Percentiles rank a stretch among this genome's conserved stretches.
Evolutionary conservation across 2,888 invertebrate species (phyloP).

Genomic region (Aporophyla lueneburgensis): DNA sequence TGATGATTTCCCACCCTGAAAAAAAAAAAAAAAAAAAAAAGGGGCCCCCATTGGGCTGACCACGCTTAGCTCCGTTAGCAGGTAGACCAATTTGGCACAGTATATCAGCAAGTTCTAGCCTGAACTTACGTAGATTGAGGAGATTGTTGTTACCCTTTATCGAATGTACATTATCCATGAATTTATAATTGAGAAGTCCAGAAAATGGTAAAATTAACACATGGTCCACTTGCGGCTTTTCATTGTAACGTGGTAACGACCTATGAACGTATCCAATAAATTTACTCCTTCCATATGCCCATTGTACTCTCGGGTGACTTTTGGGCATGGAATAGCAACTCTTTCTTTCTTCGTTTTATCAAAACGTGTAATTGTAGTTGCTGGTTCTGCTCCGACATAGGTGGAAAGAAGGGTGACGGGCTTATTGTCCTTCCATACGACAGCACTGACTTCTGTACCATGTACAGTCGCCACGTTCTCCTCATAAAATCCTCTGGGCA

Average conservation of each 20-base stretch:
- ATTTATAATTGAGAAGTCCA: slow-evolving; percentile 71
- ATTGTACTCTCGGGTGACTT: slow-evolving; percentile 68
- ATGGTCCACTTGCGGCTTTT: slow-evolving; percentile 71
- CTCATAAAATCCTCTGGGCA: slow-evolving; percentile 69
- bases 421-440: slow-evolving; percentile 76
- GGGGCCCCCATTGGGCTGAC: too few species aligned
- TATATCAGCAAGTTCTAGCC: too few species aligned
- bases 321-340: slow-evolving; percentile 62
- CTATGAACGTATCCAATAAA: slow-evolving; percentile 63
- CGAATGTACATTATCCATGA: slow-evolving; percentile 71
- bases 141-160: slow-evolving; percentile 44
- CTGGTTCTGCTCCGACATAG: slow-evolving; percentile 73
- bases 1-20: too few species aligned
- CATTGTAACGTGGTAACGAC: slow-evolving; percentile 69
- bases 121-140: too few species aligned
- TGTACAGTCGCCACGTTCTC: slow-evolving; percentile 69
- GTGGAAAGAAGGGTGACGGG: slow-evolving; percentile 73
- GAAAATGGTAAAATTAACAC: slow-evolving; percentile 72
- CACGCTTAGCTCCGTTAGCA: too few species aligned
- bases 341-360: slow-evolving; percentile 66
- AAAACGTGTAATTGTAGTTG: slow-evolving; percentile 64
- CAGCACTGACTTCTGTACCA: slow-evolving; percentile 67
- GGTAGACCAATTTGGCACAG: too few species aligned
- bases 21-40: too few species aligned
- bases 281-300: slow-evolving; percentile 68